Evolutionary conservation across 1,140 invertebrate genomes (phyloP).

Genomic region (Melitaea cinxia): DNA sequence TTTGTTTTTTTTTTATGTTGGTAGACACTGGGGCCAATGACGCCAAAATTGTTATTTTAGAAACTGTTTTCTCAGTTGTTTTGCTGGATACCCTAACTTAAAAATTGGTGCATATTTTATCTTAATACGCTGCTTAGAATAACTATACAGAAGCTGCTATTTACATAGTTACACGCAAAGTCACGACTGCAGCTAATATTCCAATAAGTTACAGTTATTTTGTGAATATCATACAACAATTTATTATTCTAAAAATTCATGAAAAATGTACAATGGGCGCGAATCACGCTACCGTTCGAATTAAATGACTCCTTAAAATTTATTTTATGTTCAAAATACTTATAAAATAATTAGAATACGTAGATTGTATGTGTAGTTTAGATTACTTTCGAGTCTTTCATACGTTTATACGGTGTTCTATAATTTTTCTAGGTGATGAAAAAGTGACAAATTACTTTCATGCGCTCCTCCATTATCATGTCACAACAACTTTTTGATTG

Average conservation of each 20-base stretch:
- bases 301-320: not conserved
- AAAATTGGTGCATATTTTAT: no score
- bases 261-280: slow-evolving; percentile 40
- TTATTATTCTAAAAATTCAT: slow-evolving; percentile 53
- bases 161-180: no score
- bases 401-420: not conserved
- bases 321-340: not conserved
- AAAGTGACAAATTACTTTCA: not conserved
- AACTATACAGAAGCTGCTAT: no score
- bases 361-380: not conserved
- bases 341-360: not conserved
- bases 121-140: no score
- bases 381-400: not conserved
- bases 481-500: no score
- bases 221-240: slow-evolving; percentile 57
- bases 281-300: slow-evolving; percentile 45
- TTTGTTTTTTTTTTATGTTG: no score
- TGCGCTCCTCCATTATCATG: no score
- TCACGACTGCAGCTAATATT: no score
- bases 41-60: no score
- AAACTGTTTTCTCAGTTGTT: no score
- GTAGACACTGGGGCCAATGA: no score
- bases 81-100: no score
- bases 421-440: not conserved
- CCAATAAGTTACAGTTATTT: slow-evolving; percentile 51